Percentiles rank a stretch among this genome's conserved stretches.
Conservation (phyloP, 1,140 invertebrate species). For the Magallana angulata region DNA sequence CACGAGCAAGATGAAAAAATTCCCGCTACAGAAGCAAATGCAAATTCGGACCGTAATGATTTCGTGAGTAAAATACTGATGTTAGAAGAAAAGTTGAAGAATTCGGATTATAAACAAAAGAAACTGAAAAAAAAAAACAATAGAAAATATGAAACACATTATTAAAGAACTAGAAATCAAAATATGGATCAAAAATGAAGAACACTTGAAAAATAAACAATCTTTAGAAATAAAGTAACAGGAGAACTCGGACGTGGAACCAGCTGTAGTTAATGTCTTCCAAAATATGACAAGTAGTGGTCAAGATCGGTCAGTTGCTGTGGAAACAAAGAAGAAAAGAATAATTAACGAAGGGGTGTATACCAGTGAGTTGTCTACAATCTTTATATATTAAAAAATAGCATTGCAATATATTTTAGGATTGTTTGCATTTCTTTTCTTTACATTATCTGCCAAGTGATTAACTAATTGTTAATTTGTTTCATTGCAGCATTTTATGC, state of each 20-base stretch:
- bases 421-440: too few species aligned
- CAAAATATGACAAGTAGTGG: too few species aligned
- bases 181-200: too few species aligned
- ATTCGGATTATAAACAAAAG: neutral
- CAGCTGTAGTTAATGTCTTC: neutral
- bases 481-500: conserved; percentile 7
- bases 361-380: too few species aligned
- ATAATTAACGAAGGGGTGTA: too few species aligned
- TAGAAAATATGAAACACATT: neutral
- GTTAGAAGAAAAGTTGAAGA: neutral
- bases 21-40: neutral
- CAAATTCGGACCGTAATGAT: neutral
- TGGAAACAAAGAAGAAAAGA: too few species aligned
- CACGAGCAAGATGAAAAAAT: neutral
- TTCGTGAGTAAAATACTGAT: too few species aligned
- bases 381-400: too few species aligned
- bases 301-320: too few species aligned
- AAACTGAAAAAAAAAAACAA: neutral
- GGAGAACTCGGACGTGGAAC: neutral
- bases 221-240: neutral
- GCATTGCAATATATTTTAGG: too few species aligned
- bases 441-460: too few species aligned
- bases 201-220: neutral
- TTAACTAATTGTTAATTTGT: neutral
- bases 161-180: neutral